Base-by-base conservation (phyloP, 1,140 invertebrate species). In the Drosophila chauvacae region DNA sequence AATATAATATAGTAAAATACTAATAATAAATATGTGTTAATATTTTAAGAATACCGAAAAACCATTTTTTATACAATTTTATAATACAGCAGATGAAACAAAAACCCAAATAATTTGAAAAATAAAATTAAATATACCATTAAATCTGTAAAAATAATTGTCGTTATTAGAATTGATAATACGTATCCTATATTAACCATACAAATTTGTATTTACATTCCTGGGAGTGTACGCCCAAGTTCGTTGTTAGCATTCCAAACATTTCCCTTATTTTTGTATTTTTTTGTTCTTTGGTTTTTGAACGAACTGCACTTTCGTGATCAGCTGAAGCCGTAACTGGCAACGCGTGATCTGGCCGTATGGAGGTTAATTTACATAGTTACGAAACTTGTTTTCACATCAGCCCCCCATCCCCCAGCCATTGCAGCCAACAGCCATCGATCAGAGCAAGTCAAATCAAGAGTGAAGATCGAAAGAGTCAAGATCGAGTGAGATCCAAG, bases 331-430 rank as follows among this genome's bases (percentile, higher is more conserved):
- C 35, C 14, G 33, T 68, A 65, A 66, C 47, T 66, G 47, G 66
- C 62, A 44, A 66, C 62, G 66, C 66, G 66, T 69, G 66, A 70
- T 70, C 47, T 55, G 62, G 47, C 62, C 20, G 37, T 37, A 68
- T 68, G 62, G 66, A 55, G 63, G 39, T 70, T 66, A 53, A 70
- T 70, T 70, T 66, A 70, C 62, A 70, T 68, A 70, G 63, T 70
- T 70, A 68, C 66, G 47, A 70, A 70, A 70, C 66, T 68, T 55
- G 62, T 70, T 70, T 68, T 70, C 30, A 68, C 63, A 68, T 55
- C 33, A 26, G 53, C 42, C 59, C 28, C 44, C 59, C 44, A 50
- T 35, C 55, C 26, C 26, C 59, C 58, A 60, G n/a, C 55, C 14
- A 61, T 35, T 5, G 9, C 47, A 20, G 28, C 47, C 35, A 51